Conservation (phyloP, 2,888 invertebrate species). For the Leucophora obtusa region DNA sequence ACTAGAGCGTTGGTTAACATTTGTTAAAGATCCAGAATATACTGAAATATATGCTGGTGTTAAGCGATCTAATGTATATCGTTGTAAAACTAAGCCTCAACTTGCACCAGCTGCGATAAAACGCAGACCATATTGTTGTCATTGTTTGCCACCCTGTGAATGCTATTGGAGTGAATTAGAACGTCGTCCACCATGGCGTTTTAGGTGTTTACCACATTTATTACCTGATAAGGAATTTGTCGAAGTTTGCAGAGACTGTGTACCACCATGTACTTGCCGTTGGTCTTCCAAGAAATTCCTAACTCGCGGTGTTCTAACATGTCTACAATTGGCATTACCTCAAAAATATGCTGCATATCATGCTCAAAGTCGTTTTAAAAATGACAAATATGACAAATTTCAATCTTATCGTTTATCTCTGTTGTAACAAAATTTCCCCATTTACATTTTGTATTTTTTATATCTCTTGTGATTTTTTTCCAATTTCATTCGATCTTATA, state of each 20-base stretch:
- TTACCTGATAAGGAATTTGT: constrained; percentile 15
- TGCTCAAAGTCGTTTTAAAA: neutral
- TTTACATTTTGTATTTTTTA: neutral
- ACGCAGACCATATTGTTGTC: constrained; percentile 55
- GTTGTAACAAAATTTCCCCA: neutral
- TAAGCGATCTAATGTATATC: constrained; percentile 64
- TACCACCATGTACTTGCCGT: constrained; percentile 63
- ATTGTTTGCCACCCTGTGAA: constrained; percentile 70
- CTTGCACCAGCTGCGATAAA: constrained; percentile 17
- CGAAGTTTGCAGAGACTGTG: constrained; percentile 23
- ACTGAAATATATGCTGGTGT: constrained; percentile 69
- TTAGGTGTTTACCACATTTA: constrained; percentile 52
- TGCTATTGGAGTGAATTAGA: constrained; percentile 68
- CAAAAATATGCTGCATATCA: constrained; percentile 44
- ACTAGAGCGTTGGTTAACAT: constrained; percentile 70
- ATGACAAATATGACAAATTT: neutral
- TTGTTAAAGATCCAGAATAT: constrained; percentile 56
- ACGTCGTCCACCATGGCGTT: constrained; percentile 57
- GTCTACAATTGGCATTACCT: constrained; percentile 43
- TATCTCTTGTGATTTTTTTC: neutral
- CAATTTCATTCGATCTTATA: neutral
- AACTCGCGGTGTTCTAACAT: constrained; percentile 36
- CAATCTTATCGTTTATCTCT: constrained; percentile 21
- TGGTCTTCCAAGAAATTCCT: constrained; percentile 58
- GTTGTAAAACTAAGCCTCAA: constrained; percentile 17